A percentile compares a stretch with the other conserved stretches of the same genome.
phyloP scores from a whole-genome alignment of 2,113 vertebrate genomes.

The Chunga burmeisteri region DNA sequence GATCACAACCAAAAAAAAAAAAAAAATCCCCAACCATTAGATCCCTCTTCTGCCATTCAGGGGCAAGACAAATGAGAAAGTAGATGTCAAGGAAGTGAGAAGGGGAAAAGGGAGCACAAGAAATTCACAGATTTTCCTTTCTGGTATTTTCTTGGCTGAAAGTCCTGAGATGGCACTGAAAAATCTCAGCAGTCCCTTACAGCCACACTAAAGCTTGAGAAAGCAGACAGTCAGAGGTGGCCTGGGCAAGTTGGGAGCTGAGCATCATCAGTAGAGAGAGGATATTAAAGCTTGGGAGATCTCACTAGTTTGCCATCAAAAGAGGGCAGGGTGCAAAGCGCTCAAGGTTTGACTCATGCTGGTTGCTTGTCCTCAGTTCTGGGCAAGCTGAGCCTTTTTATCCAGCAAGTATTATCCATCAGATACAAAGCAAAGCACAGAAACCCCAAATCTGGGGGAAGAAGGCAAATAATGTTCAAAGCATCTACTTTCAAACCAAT shows the following conservation, averaged over 20 bases:
- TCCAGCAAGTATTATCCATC: rapidly evolving
- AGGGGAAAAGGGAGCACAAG: not conserved
- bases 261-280: not conserved
- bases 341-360: not conserved
- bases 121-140: not conserved
- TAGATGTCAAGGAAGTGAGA: not conserved
- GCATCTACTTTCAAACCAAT: not conserved
- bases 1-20: not conserved
- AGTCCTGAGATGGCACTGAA: rapidly evolving
- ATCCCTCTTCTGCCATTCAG: not conserved
- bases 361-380: not conserved
- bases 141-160: not conserved
- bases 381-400: not conserved
- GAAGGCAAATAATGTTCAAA: not conserved
- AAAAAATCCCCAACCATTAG: not conserved
- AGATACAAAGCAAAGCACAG: not conserved
- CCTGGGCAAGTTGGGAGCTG: not conserved
- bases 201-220: rapidly evolving
- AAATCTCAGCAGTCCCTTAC: not conserved
- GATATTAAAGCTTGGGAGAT: not conserved
- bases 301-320: not conserved
- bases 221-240: not conserved
- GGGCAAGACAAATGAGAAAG: not conserved
- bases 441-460: not conserved
- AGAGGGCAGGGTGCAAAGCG: not conserved